Evolutionary conservation across 2,113 vertebrate species (phyloP).

Genomic region (Cynocephalus volans): DNA sequence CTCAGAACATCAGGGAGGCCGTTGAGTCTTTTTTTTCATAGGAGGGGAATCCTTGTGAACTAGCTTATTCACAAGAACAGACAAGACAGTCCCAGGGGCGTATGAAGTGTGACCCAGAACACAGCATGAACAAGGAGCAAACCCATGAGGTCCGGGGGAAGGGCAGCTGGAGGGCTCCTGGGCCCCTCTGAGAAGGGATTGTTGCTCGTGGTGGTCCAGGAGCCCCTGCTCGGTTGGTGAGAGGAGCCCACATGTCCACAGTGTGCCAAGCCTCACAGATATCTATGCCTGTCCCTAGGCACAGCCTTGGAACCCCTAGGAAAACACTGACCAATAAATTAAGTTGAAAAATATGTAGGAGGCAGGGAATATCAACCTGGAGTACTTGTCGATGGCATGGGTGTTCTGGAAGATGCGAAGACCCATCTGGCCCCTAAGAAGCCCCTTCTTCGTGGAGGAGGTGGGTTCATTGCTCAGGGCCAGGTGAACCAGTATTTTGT

Average conservation of each 20-base stretch:
- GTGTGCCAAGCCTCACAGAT: not conserved
- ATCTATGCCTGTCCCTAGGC: constrained; percentile 25
- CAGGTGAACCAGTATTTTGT: constrained; percentile 94
- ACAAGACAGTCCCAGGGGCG: not conserved
- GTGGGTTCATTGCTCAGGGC: constrained; percentile 91
- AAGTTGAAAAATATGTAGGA: constrained; percentile 97
- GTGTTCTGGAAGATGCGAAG: constrained; percentile 95
- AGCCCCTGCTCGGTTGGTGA: not conserved
- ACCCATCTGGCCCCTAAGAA: constrained; percentile 89
- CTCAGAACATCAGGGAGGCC: not conserved
- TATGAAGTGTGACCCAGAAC: not conserved
- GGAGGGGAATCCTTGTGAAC: not conserved
- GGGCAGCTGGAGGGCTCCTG: not conserved
- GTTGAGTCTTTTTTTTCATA: constrained; percentile 21
- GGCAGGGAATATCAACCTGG: constrained; percentile 96
- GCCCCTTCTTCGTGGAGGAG: constrained; percentile 92
- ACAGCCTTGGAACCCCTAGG: constrained; percentile 85
- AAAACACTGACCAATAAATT: constrained; percentile 98
- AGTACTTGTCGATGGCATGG: constrained; percentile 97
- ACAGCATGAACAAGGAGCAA: not conserved
- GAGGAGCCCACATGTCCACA: not conserved
- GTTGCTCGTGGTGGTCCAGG: not conserved
- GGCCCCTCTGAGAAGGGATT: not conserved
- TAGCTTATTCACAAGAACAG: constrained; percentile 33
- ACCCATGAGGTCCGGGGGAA: not conserved